phyloP scores from a whole-genome alignment of 2,797 vertebrate species.

The Malacoraja senta region DNA sequence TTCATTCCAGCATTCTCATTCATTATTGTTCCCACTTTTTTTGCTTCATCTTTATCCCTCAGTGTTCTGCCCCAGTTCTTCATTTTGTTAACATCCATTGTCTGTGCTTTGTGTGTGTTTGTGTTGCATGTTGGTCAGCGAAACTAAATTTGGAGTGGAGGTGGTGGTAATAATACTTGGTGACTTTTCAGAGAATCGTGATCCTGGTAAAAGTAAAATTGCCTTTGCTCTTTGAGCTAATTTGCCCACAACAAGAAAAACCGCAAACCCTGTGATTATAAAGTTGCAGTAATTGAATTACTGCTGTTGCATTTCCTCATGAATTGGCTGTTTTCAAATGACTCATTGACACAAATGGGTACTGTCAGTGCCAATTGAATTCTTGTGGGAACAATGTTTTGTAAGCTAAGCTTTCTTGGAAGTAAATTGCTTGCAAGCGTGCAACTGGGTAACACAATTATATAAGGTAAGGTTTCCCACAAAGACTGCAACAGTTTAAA shows the following conservation, averaged over 20 bases:
- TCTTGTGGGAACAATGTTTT: slow-evolving; percentile 16
- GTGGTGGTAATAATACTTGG: neutral
- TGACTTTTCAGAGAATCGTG: neutral
- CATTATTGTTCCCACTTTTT: neutral
- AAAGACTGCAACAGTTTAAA: neutral
- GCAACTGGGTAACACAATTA: neutral
- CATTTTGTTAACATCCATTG: neutral
- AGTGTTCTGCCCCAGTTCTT: neutral
- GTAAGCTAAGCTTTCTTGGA: neutral
- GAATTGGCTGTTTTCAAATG: neutral
- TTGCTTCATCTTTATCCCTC: neutral
- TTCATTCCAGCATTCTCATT: neutral
- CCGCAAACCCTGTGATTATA: neutral
- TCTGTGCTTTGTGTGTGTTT: neutral
- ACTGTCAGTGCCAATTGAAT: neutral
- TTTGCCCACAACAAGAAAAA: neutral
- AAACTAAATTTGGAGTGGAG: too few species aligned
- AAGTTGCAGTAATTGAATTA: neutral
- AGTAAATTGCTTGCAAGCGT: neutral
- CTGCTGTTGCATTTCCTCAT: neutral
- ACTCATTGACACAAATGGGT: neutral
- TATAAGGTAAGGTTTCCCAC: neutral
- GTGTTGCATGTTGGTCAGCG: neutral
- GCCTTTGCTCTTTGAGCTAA: neutral
- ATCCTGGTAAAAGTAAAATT: neutral